Conservation (phyloP, 2,113 vertebrate species). For the Crypturellus undulatus region DNA sequence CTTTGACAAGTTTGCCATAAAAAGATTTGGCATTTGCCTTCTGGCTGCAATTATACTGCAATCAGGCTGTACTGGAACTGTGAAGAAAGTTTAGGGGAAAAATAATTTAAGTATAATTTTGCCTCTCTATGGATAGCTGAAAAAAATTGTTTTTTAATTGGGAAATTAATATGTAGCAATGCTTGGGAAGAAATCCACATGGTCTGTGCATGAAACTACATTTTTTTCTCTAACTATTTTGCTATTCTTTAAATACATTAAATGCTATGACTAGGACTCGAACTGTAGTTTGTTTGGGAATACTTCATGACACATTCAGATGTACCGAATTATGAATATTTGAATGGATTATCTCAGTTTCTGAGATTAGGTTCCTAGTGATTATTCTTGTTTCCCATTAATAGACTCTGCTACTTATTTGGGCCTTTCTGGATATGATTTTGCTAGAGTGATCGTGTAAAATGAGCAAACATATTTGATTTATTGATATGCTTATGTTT, state of each 20-base stretch:
- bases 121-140: not conserved
- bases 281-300: not conserved
- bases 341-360: not conserved
- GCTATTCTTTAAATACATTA: not conserved
- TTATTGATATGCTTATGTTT: not conserved
- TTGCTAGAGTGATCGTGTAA: not conserved
- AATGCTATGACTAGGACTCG: not conserved
- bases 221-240: not conserved
- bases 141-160: not conserved
- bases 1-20: not conserved
- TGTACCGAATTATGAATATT: not conserved
- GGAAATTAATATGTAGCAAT: not conserved
- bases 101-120: not conserved
- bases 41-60: not conserved
- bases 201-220: not conserved
- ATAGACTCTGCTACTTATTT: not conserved
- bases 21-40: not conserved
- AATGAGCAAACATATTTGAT: not conserved
- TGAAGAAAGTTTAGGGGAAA: not conserved
- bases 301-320: not conserved
- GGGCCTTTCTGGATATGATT: not conserved
- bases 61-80: not conserved
- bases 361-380: not conserved
- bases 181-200: not conserved
- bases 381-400: not conserved